Conservation (phyloP, 2,797 vertebrate species). For the Enteromius treurensis region DNA sequence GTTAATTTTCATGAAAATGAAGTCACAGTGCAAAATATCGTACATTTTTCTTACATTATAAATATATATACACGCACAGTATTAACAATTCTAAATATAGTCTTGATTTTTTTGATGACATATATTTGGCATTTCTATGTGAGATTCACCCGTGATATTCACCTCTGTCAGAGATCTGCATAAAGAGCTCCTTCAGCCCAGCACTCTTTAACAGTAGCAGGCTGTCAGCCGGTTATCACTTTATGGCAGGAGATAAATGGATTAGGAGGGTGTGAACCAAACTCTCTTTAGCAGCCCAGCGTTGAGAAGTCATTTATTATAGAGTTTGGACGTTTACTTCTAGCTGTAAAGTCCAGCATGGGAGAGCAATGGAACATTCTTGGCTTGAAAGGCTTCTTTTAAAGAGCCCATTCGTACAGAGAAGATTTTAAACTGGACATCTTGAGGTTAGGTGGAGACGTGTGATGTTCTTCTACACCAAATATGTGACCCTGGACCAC, state of each 20-base stretch:
- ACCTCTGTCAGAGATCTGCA: constrained; percentile 1
- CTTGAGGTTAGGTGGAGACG: neutral
- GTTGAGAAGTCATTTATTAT: constrained; percentile 21
- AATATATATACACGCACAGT: neutral
- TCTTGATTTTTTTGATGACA: neutral
- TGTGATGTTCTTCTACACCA: constrained; percentile 5
- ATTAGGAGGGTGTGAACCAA: constrained; percentile 48
- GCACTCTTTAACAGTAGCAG: constrained; percentile 25
- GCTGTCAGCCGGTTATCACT: constrained; percentile 8
- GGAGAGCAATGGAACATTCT: constrained; percentile 9
- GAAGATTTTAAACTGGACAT: neutral
- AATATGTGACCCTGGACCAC: neutral
- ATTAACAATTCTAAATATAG: neutral
- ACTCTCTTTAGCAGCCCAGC: constrained; percentile 3
- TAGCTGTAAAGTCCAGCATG: constrained; percentile 39
- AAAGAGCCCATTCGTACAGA: neutral
- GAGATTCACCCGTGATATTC: neutral
- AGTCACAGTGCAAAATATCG: neutral
- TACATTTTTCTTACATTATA: neutral
- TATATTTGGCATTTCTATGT: neutral
- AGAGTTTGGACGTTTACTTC: neutral
- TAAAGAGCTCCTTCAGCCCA: constrained; percentile 17
- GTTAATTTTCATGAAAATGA: neutral
- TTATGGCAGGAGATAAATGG: constrained; percentile 49
- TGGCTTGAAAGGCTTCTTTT: constrained; percentile 22